Evolutionary conservation across 2,888 invertebrate species (phyloP), one percentile per base, ranked within the genome.

Genomic region (Venustoraphidia nigricollis): DNA sequence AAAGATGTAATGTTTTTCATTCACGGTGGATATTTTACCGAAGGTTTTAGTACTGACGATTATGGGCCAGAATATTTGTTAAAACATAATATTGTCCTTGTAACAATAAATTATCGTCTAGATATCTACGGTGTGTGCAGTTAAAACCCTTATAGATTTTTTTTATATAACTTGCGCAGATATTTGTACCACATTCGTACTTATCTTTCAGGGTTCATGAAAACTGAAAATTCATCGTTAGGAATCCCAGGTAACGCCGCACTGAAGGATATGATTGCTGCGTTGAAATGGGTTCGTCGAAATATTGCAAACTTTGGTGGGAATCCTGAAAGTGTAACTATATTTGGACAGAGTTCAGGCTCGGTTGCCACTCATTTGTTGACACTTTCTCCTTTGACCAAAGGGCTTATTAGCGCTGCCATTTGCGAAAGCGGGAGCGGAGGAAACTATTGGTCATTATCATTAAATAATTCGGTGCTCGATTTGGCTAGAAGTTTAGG

Each of bases 51-150:
- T 58, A 71, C 76, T 1, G 76, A 77, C 57, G 66, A 75, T 6
- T 77, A 76, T 57, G 79, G 79, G 0, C 77, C 79, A 0, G 75
- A 78, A 54, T 76, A 76, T 55, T 62, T 79, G 36, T 71, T 79
- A 10, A 69, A 71, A 1, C 76, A 76, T 46, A 73, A 76, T 39
- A 70, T 79, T 9, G 71, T 79, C n/a, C 65, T 80, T 9, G 78
- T 79, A 10, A 79, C 80, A 0, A 62, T 79, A 10, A 79, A 79
- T 62, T 79, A 79, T 58, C 64, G 79, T 52, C 67, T 73, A 8
- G 68, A 66, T 56, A 55, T 58, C 0, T 52, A 66, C 35, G 67
- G 67, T 41, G 40, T 1, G 9, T 10, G 10, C 17, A 1, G 43
- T 46, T 42, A 42, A 9, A 34, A 41, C 9, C 17, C 10, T 9